Conservation (phyloP, 1,140 invertebrate genomes). For the Drosophila hydei region DNA sequence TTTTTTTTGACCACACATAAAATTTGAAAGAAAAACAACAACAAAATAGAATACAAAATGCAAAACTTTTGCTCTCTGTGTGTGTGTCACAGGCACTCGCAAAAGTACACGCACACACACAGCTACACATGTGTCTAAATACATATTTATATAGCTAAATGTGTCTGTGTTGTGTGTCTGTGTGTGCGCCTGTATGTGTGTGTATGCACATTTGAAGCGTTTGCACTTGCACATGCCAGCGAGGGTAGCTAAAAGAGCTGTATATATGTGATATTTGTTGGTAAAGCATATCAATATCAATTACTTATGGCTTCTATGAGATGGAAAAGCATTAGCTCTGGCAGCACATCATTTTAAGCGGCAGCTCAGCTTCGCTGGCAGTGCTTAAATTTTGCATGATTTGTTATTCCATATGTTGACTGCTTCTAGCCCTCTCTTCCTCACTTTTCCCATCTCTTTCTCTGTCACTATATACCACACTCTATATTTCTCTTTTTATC, state of each 20-base stretch:
- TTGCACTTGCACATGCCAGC: slow-evolving; percentile 33
- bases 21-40: slow-evolving; percentile 9
- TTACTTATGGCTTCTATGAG: too few species aligned
- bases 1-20: slow-evolving; percentile 45
- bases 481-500: too few species aligned
- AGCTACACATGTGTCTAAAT: slow-evolving; percentile 27
- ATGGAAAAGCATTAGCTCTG: too few species aligned
- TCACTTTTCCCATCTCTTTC: neutral
- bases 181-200: slow-evolving; percentile 14
- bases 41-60: slow-evolving; percentile 45
- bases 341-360: too few species aligned
- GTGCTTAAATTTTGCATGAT: too few species aligned
- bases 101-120: slow-evolving; percentile 21
- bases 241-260: too few species aligned
- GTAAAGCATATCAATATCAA: too few species aligned
- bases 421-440: neutral
- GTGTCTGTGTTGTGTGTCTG: neutral
- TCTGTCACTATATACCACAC: too few species aligned
- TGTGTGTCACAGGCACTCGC: slow-evolving; percentile 35
- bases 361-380: too few species aligned
- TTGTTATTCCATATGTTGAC: neutral
- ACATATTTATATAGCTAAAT: slow-evolving; percentile 30
- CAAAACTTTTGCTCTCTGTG: slow-evolving; percentile 51
- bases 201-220: slow-evolving; percentile 30
- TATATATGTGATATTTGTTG: too few species aligned